Conservation (phyloP, 2,888 invertebrate species). For the Ditula angustiorana region DNA sequence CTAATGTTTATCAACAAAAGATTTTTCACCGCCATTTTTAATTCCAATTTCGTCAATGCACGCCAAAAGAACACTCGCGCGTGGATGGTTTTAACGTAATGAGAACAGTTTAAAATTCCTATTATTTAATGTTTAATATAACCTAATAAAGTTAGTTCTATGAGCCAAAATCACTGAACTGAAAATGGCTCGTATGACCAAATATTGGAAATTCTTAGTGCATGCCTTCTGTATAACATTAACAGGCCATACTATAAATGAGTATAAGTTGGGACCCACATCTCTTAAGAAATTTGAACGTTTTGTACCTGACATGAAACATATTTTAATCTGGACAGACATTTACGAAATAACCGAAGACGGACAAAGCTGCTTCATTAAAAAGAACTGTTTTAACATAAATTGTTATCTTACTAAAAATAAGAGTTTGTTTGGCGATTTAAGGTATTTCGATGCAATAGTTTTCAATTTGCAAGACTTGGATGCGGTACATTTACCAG, state of each 20-base stretch:
- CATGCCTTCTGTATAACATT: slow-evolving; percentile 49
- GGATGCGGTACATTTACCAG: slow-evolving; percentile 52
- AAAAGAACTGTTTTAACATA: slow-evolving; percentile 52
- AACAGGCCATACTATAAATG: slow-evolving; percentile 46
- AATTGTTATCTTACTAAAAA: slow-evolving; percentile 73
- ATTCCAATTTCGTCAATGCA: slow-evolving; percentile 9
- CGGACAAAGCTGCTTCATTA: slow-evolving; percentile 60
- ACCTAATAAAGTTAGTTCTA: background rate
- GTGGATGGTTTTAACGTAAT: background rate
- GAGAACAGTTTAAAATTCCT: background rate
- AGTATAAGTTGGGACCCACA: slow-evolving; percentile 42
- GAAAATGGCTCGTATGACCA: slow-evolving; percentile 50
- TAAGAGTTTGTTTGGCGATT: slow-evolving; percentile 57
- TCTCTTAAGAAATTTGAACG: slow-evolving; percentile 53
- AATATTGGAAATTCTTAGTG: slow-evolving; percentile 47
- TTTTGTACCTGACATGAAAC: slow-evolving; percentile 62
- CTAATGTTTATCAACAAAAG: slow-evolving; percentile 17
- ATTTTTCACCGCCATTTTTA: slow-evolving; percentile 15
- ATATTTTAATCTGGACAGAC: slow-evolving; percentile 69
- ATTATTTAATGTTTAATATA: too few species aligned
- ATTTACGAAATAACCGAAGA: slow-evolving; percentile 53
- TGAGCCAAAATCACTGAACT: background rate
- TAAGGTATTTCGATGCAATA: slow-evolving; percentile 69
- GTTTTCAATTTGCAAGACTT: slow-evolving; percentile 67
- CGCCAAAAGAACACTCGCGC: background rate